phyloP scores from a whole-genome alignment of 2,113 vertebrate species.

The Gavialis gangeticus region DNA sequence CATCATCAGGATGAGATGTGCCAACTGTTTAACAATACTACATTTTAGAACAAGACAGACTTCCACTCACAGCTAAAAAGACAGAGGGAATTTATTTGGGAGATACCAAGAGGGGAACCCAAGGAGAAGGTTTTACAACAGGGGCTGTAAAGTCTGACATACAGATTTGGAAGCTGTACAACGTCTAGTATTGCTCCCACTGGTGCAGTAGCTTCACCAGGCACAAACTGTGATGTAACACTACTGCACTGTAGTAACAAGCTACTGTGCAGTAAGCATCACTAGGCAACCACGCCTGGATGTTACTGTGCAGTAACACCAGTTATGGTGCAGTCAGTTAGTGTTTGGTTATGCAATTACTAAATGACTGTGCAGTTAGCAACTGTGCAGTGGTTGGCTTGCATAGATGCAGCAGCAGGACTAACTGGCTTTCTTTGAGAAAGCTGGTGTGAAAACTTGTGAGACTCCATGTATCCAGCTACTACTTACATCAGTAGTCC shows the following conservation, averaged over 20 bases:
- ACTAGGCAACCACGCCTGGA: too few relatives aligned
- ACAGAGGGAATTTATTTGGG: neutral
- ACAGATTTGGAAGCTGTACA: neutral
- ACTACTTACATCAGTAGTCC: neutral
- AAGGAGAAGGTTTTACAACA: neutral
- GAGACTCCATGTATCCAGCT: neutral
- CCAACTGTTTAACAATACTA: neutral
- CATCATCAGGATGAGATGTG: neutral
- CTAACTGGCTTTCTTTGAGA: neutral
- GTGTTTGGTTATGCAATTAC: too few relatives aligned
- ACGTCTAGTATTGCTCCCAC: neutral
- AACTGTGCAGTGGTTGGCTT: too few relatives aligned
- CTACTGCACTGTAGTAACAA: too few relatives aligned
- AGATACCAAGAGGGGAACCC: rapidly evolving
- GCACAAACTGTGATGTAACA: too few relatives aligned
- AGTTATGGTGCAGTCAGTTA: too few relatives aligned
- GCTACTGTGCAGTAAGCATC: too few relatives aligned
- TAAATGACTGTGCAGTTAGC: too few relatives aligned
- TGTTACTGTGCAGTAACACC: too few relatives aligned
- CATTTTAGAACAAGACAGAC: neutral
- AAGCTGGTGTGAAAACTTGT: rapidly evolving
- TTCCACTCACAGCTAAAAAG: neutral
- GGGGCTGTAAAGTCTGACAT: neutral
- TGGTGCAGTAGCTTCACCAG: neutral
- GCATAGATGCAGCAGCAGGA: neutral